Conservation (phyloP, 1,140 invertebrate genomes). For the Solen grandis region DNA sequence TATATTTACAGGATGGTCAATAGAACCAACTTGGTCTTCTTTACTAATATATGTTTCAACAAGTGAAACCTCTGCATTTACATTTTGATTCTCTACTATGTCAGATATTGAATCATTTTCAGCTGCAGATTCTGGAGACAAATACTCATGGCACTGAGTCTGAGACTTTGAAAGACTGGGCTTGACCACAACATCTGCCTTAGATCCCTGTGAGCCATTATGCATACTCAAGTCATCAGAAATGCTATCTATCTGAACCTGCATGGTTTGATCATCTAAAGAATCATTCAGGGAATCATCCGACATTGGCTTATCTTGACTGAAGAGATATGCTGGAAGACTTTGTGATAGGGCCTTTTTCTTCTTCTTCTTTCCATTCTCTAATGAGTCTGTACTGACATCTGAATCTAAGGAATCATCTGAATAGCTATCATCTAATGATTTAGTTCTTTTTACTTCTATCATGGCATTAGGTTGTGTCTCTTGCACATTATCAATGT, state of each 20-base stretch:
- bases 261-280: conserved; percentile 14
- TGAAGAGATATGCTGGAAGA: conserved; percentile 26
- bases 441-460: too few species aligned
- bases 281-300: conserved; percentile 41
- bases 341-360: conserved; percentile 41
- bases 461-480: too few species aligned
- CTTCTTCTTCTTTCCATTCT: background rate
- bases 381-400: conserved; percentile 52
- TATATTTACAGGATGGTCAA: too few species aligned
- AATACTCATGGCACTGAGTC: background rate
- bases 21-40: too few species aligned
- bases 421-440: conserved; percentile 43
- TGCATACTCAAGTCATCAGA: background rate
- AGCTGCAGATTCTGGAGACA: too few species aligned
- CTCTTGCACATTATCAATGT: too few species aligned
- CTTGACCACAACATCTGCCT: background rate
- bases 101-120: too few species aligned
- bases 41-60: too few species aligned
- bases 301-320: conserved; percentile 31
- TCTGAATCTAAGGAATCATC: conserved; percentile 62
- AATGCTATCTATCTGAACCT: background rate
- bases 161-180: background rate
- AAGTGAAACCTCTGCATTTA: too few species aligned
- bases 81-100: too few species aligned
- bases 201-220: background rate